Conservation (phyloP, 1,140 invertebrate species). For the Neodiprion pinetum region DNA sequence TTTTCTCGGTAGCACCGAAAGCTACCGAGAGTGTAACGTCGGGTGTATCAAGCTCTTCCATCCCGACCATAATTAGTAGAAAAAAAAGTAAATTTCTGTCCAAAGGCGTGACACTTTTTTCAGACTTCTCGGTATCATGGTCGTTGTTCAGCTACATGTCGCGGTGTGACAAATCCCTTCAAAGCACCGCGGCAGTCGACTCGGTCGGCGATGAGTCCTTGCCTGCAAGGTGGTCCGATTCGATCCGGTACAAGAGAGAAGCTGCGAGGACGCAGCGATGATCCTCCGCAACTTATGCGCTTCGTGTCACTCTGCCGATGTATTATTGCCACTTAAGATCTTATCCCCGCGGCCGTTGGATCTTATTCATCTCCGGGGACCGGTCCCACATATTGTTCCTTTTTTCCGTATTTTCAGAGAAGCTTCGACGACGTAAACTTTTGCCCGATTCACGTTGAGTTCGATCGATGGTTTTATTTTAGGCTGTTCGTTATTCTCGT, state of each 20-base stretch:
- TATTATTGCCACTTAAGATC: conserved; percentile 7
- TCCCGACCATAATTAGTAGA: too few species aligned
- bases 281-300: background rate
- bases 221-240: conserved; percentile 30
- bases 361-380: background rate
- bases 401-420: background rate
- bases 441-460: background rate
- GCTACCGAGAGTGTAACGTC: too few species aligned
- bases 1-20: too few species aligned
- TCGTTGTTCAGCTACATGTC: conserved; percentile 24
- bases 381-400: background rate
- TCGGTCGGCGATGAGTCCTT: conserved; percentile 16
- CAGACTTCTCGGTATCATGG: conserved; percentile 27
- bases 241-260: conserved; percentile 23
- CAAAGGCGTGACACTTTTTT: conserved; percentile 23
- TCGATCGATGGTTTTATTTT: too few species aligned
- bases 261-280: background rate
- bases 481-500: too few species aligned
- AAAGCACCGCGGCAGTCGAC: conserved; percentile 33
- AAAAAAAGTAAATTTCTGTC: conserved; percentile 1
- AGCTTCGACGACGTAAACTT: background rate
- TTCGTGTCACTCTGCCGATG: conserved; percentile 4
- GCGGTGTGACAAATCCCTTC: conserved; percentile 46
- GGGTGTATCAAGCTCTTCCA: too few species aligned
- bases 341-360: background rate